Base-by-base conservation (phyloP, 2,113 vertebrate species). In the Podarcis muralis region DNA sequence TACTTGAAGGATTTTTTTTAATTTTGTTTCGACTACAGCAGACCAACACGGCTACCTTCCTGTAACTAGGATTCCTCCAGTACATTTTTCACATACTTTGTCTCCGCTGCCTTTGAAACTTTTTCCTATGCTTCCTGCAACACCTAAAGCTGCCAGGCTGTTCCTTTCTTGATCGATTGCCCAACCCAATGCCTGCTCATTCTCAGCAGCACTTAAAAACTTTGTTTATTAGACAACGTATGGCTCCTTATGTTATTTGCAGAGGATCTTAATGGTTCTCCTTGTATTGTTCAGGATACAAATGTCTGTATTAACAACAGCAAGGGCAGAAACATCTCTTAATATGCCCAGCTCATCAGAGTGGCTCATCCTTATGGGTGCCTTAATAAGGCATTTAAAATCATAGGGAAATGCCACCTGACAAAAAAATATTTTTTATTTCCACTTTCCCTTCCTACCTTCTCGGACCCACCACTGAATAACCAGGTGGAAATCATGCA, bases 401-500 rank as follows among this genome's bases (percentile, higher is more conserved):
- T 93, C 78, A 89, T 32, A 83, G 16, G 25, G 90, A 94, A 91
- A 84, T 87, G 40, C 22, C 20, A 90, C 1, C 0, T 40, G 65
- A 86, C 27, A 91, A 83, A 88, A 83, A 89, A 91, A n/a, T 22
- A 92, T 89, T 90, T 90, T 62, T 89, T 83, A 74, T 48, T 90
- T 94, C 16, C 27, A 48, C 22, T 59, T 80, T 90, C 86, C 25
- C 6, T 7, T 16, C 48, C 88, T 86, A 91, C 83, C 59, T 93
- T 66, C 86, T 87, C 1, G 6, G 90, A 90, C 43, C 32, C 71
- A 72, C 11, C 79, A 12, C 72, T 79, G 57, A 48, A 89, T 83
- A 92, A 90, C 76, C 23, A 84, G 92, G 83, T 0, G 83, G 75
- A 95, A 96, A 93, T 93, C 95, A 95, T 90, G 94, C 94, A 94